Base-by-base conservation (phyloP, 1,140 invertebrate species). In the Bombus soroeensis region DNA sequence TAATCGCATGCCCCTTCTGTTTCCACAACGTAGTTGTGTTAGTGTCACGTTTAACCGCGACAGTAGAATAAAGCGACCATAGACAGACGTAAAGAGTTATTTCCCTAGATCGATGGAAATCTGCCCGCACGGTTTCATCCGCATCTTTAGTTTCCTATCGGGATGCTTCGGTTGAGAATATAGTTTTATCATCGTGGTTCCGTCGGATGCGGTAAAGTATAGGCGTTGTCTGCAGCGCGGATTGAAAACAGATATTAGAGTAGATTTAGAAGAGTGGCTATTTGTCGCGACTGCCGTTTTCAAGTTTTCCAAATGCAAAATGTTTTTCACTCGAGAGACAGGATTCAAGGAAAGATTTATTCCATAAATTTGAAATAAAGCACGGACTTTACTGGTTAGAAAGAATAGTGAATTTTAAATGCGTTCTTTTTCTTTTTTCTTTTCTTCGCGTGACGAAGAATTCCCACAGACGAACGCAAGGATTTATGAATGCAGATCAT, bases 401-500 rank as follows among this genome's bases (percentile, higher is more conserved):
- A 64, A 22, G 0, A 39, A 76, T 6, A n/a, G 47, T 6, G 72
- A 1, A n/a, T 12, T 62, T 62, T 62, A 62, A 8, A n/a, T 12
- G 47, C 37, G 15, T 10, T 64, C 25, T 22, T 15, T 22, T 53
- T 37, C 34, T 37, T 22, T 39, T 13, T 64, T 12, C 12, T 9
- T 28, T 28, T 59, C 9, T 25, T 41, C 9, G 18, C 28, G 28
- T 15, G 57, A 64, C 25, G 32, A 43, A 78, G 3, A 25, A 13
- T 15, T 18, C 25, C 43, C 22, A 13, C 75, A 3, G 34, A 28
- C 53, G 37, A 32, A 59, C 25, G 62, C 25, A 15, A 32, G 28
- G 59, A 78, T 62, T 62, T 62, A 64, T 41, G 57, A 64, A 41
- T n/a, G 37, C 28, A 41, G 75, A 78, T 66, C 28, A 66, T 62